Percentiles rank a stretch among this genome's conserved stretches.
These are phyloP conservation scores for Thrips palmi DNA, from an alignment of 1,140 invertebrate species.

Conservation along the genomic window DNA sequence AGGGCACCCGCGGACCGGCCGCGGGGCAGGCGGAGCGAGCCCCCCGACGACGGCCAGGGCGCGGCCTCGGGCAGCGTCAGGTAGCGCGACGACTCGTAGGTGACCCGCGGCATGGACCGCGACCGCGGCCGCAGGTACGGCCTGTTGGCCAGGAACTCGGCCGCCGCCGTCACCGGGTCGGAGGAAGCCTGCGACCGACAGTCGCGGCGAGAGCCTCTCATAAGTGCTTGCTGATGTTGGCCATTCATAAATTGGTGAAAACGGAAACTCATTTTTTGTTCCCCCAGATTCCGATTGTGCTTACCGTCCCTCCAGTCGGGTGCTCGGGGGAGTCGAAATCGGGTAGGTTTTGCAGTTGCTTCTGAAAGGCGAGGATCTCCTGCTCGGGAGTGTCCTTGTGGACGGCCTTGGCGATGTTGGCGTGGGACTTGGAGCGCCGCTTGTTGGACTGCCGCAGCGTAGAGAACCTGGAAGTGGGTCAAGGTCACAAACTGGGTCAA, in stretches of 20 bases:
- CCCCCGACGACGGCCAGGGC: slow-evolving; percentile 13
- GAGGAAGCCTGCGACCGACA: not conserved
- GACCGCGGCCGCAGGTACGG: slow-evolving; percentile 24
- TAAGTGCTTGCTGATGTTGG: too few relatives aligned
- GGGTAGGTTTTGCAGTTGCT: slow-evolving; percentile 31
- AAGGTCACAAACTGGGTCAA: not conserved
- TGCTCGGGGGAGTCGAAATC: slow-evolving; percentile 24
- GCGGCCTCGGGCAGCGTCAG: slow-evolving; percentile 21
- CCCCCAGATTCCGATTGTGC: too few relatives aligned
- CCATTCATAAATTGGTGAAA: too few relatives aligned
- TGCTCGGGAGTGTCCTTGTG: slow-evolving; percentile 24
- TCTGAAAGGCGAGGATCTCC: slow-evolving; percentile 31
- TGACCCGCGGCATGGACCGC: slow-evolving; percentile 30
- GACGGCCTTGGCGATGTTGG: slow-evolving; percentile 22
- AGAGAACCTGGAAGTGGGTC: too few relatives aligned
- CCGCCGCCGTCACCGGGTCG: slow-evolving; percentile 15
- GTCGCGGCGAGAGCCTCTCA: too few relatives aligned
- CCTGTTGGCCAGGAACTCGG: slow-evolving; percentile 19
- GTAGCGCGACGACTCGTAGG: slow-evolving; percentile 25
- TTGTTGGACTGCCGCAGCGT: slow-evolving; percentile 19
- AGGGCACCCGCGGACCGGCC: slow-evolving; percentile 20
- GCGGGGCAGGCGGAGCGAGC: slow-evolving; percentile 17
- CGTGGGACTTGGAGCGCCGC: slow-evolving; percentile 21
- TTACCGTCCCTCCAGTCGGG: slow-evolving; percentile 11
- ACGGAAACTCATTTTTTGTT: not conserved